Base-by-base conservation (phyloP, 1,140 invertebrate species). In the Camponotus pennsylvanicus region DNA sequence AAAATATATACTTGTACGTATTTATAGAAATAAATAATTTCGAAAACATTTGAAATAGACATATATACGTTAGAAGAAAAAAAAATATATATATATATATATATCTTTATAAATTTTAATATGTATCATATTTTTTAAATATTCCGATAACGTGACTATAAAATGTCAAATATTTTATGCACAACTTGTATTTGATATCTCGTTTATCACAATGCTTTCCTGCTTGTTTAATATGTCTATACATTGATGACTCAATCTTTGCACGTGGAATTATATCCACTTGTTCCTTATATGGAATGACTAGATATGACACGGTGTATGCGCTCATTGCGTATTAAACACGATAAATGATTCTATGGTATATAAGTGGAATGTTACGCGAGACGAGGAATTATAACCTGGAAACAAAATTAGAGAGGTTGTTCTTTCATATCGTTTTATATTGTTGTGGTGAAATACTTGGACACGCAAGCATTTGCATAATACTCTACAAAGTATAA, bases 191-290 rank as follows among this genome's bases (percentile, higher is more conserved):
- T 45, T 66, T 18, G 67, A 80, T 55, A 57, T 34, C 21, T 57
- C 34, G 11, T 21, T 18, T 61, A 13, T 11, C 42, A 8, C 11
- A 64, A 80, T 61, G 11, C 18, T 59, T 45, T 15, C 15, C 52
- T 15, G 27, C n/a, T 27, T 71, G 21, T 42, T 18, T 21, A 8
- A 6, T n/a, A 1, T 61, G 18, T 49, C 40, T 27, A n/a, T 59
- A 32, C 7, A 2, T 40, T 63, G 67, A 73, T 83, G 79, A 75
- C 79, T 85, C 73, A 85, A 88, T 79, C 82, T 37, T 70, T 34
- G 15, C n/a, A 42, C 42, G 13, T 55, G 77, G 76, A 87, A 87
- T 84, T 75, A 45, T 75, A 57, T 86, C 71, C 73, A 73, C 85
- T 71, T 82, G 71, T 85, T 84, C 61, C 63, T 85, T 64, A 42